Evolutionary conservation across 2,113 vertebrate genomes (phyloP).

Genomic region (Polypterus senegalus): DNA sequence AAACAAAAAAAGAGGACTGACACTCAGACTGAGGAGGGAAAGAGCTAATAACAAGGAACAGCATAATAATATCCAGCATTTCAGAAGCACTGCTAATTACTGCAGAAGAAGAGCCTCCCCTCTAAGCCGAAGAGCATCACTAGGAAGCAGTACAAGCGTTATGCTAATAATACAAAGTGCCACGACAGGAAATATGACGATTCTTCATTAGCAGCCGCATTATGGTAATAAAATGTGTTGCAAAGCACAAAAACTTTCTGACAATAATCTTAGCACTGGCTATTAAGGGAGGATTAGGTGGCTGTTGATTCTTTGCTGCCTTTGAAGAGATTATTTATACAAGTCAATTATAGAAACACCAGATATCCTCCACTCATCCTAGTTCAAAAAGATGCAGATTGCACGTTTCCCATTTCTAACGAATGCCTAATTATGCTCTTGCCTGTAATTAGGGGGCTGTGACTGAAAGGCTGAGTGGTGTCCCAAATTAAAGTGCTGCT

Average conservation of each 20-base stretch:
- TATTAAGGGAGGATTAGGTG: constrained; percentile 13
- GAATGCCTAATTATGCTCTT: constrained; percentile 16
- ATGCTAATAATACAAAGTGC: not conserved
- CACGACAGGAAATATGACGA: not conserved
- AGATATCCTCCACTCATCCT: constrained; percentile 19
- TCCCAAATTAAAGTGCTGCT: constrained; percentile 3
- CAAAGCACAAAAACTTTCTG: not conserved
- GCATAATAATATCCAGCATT: too few species aligned
- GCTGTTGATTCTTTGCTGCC: constrained; percentile 8
- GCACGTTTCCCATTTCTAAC: constrained; percentile 11
- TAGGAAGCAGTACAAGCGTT: not conserved
- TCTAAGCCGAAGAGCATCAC: not conserved
- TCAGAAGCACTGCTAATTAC: too few species aligned
- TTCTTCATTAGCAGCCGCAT: constrained; percentile 1
- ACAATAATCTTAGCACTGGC: not conserved
- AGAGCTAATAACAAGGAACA: too few species aligned
- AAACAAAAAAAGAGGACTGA: too few species aligned
- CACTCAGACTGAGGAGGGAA: too few species aligned
- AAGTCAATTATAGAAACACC: constrained; percentile 10
- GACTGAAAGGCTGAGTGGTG: not conserved
- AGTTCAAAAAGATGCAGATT: constrained; percentile 6
- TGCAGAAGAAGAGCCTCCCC: not conserved
- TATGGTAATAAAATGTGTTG: not conserved
- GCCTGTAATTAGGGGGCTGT: constrained; percentile 12
- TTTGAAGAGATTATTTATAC: constrained; percentile 18